phyloP scores from a whole-genome alignment of 1,140 invertebrate species.

The Babylonia areolata region DNA sequence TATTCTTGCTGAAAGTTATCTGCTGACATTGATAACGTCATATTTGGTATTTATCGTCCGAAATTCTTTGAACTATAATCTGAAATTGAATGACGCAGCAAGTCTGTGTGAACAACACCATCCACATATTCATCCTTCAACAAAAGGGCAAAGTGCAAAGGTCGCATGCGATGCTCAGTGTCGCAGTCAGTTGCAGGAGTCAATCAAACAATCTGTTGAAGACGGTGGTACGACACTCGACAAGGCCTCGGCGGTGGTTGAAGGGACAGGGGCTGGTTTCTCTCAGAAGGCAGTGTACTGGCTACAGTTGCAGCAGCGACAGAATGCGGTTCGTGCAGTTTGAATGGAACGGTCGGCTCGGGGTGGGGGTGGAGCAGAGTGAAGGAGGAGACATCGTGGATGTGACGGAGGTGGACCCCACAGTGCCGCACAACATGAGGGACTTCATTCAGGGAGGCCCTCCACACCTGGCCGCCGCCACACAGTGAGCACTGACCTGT shows the following conservation, averaged over 20 bases:
- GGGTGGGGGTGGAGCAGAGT: conserved; percentile 59
- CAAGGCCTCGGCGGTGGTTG: not conserved
- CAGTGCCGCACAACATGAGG: conserved; percentile 60
- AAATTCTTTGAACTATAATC: too few relatives aligned
- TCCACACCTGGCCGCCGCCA: conserved; percentile 48
- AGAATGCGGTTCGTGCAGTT: conserved; percentile 71
- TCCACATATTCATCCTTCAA: not conserved
- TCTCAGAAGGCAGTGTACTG: not conserved
- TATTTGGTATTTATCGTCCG: too few relatives aligned
- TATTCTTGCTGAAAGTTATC: too few relatives aligned
- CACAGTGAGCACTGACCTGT: conserved; percentile 64
- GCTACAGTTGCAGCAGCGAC: not conserved
- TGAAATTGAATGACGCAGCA: too few relatives aligned
- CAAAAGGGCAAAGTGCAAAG: conserved; percentile 17
- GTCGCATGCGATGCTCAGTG: not conserved
- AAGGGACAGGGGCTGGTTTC: too few relatives aligned
- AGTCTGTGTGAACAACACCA: too few relatives aligned
- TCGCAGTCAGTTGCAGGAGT: not conserved
- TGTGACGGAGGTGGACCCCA: conserved; percentile 54
- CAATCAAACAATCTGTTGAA: not conserved
- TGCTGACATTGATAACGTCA: too few relatives aligned
- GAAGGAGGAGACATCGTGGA: conserved; percentile 67
- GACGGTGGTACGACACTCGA: not conserved
- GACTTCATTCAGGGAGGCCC: conserved; percentile 64
- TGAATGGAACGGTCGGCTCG: conserved; percentile 46